Conservation (phyloP, 2,797 vertebrate genomes). For the Sebastes baramenuke region DNA sequence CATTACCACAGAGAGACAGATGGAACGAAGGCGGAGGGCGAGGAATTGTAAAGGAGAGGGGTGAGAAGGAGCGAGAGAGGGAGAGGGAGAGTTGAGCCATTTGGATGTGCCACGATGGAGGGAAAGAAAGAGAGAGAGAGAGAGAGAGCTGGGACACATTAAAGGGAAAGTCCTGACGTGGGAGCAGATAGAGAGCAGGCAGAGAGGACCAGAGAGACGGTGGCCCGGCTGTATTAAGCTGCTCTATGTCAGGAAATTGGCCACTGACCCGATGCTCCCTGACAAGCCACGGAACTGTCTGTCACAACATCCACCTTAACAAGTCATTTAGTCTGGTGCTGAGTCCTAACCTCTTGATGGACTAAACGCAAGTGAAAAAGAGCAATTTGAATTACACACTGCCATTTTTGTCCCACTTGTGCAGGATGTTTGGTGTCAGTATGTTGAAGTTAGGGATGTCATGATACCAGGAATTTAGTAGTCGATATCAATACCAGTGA, state of each 20-base stretch:
- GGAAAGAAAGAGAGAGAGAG: conserved; percentile 16
- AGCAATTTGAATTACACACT: neutral
- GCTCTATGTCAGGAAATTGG: conserved; percentile 64
- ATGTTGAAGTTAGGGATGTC: neutral
- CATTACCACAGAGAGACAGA: conserved; percentile 58
- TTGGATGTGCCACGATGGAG: conserved; percentile 48
- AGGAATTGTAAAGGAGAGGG: conserved; percentile 50
- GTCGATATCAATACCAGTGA: no score
- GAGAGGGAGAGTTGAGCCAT: conserved; percentile 17
- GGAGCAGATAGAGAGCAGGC: conserved; percentile 45
- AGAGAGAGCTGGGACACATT: conserved; percentile 38
- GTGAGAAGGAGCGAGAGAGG: conserved; percentile 16
- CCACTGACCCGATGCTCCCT: conserved; percentile 42
- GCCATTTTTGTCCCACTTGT: neutral
- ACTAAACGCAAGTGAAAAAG: neutral
- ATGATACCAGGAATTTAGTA: no score
- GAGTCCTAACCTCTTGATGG: neutral
- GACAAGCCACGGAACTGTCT: conserved; percentile 35
- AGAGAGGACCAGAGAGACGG: conserved; percentile 38
- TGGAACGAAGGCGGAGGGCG: conserved; percentile 38
- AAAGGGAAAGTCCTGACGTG: conserved; percentile 56
- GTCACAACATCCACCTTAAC: conserved; percentile 31
- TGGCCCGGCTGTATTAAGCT: conserved; percentile 53
- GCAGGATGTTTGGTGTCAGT: neutral
- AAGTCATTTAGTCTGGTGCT: conserved; percentile 14